Evolutionary conservation across 2,797 vertebrate genomes (phyloP), one percentile per base, ranked within the genome.

Genomic region (Denticeps clupeoides): DNA sequence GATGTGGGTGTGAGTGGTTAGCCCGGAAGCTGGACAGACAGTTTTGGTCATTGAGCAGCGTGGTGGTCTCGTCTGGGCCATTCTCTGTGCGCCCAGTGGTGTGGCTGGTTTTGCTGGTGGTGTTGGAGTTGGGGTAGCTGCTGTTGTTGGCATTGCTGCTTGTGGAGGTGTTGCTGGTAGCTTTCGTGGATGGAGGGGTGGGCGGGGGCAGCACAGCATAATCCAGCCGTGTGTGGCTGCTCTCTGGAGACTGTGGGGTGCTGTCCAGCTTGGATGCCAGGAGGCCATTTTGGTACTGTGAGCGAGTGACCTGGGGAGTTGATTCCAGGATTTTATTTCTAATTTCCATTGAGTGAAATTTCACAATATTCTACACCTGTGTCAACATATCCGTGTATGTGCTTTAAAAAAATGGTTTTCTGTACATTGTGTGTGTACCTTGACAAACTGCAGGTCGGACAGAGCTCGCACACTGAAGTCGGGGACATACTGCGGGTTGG

Each of bases 391-490:
- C 18, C 18, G 19, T 19, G 18, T 19, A n/a, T n/a, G n/a, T n/a
- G n/a, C n/a, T n/a, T n/a, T n/a, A n/a, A n/a, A n/a, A n/a, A n/a
- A n/a, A n/a, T n/a, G n/a, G n/a, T n/a, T n/a, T n/a, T n/a, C n/a
- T n/a, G n/a, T n/a, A n/a, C n/a, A n/a, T n/a, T n/a, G n/a, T n/a
- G 6, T 9, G 42, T 49, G 19, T 69, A 95, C 93, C 93, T 94
- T 98, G 51, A 93, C 82, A 18, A 81, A 94, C 82, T 97, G 93
- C 13, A 97, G 80, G 74, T 97, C 89, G 0, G 63, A 72, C 47
- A 98, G 85, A 0, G 92, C 91, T 0, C 92, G 86, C 1, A 98
- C 90, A 2, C 87, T 91, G 86, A 96, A 98, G 68, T 98, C 93
- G 0, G 91, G 89, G 13, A 83, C 35, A 53, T 98, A 96, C 72